Conservation (phyloP, 2,113 vertebrate genomes). For the Bubalus kerabau region DNA sequence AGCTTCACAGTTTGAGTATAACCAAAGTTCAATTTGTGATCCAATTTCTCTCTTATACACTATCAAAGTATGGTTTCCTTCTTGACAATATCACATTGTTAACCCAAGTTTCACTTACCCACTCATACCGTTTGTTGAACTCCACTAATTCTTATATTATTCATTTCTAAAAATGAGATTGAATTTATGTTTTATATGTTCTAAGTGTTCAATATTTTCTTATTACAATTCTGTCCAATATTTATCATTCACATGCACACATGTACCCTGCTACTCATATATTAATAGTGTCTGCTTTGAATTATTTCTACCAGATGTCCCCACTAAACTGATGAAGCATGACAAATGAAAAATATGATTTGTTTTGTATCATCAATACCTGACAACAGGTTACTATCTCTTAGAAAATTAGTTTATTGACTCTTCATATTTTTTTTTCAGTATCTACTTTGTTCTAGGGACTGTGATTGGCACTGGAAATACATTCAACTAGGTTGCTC, state of each 20-base stretch:
- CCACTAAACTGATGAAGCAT: not conserved
- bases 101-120: not conserved
- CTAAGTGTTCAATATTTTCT: not conserved
- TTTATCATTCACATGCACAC: not conserved
- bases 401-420: not conserved
- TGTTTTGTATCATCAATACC: not conserved
- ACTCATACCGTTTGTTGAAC: not conserved
- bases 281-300: not conserved
- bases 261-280: not conserved
- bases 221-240: not conserved
- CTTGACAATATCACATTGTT: not conserved
- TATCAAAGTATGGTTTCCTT: not conserved
- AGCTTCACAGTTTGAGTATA: slow-evolving; percentile 59
- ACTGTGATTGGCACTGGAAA: not conserved
- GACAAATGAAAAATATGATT: slow-evolving; percentile 8
- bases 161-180: not conserved
- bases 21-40: slow-evolving; percentile 59
- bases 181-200: not conserved
- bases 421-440: not conserved
- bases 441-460: not conserved
- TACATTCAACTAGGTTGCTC: not conserved
- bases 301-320: not conserved
- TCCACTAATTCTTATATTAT: not conserved
- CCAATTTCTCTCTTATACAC: slow-evolving; percentile 22
- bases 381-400: not conserved